A percentile compares a stretch with the other conserved stretches of the same genome.
Evolutionary conservation across 1,140 invertebrate genomes (phyloP).

Genomic region (Bombus haemorrhoidalis): DNA sequence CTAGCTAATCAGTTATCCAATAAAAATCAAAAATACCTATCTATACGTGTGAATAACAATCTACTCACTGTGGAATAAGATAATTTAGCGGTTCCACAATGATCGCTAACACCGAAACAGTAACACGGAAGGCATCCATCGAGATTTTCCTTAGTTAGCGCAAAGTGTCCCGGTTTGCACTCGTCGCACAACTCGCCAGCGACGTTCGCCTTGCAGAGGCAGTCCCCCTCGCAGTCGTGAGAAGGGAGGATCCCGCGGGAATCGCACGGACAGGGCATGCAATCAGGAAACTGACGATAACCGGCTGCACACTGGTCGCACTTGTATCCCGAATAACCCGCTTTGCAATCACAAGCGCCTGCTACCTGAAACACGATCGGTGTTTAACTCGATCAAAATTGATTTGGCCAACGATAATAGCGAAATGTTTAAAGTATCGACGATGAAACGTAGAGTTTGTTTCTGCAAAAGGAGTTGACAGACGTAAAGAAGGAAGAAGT

Average conservation of each 20-base stretch:
- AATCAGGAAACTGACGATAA: constrained; percentile 90
- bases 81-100: constrained; percentile 87
- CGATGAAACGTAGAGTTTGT: no score
- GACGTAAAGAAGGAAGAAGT: no score
- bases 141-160: constrained; percentile 88
- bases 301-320: constrained; percentile 94
- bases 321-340: constrained; percentile 90
- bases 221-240: constrained; percentile 90
- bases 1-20: background rate
- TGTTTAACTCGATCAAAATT: constrained; percentile 30
- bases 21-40: background rate
- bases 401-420: background rate
- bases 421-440: background rate
- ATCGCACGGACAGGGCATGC: constrained; percentile 92
- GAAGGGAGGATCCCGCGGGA: constrained; percentile 86
- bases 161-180: constrained; percentile 94
- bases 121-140: constrained; percentile 95
- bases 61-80: constrained; percentile 84
- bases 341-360: constrained; percentile 91
- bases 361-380: constrained; percentile 79
- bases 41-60: background rate
- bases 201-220: constrained; percentile 93
- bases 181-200: constrained; percentile 90
- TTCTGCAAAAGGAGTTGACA: no score
- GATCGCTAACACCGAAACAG: constrained; percentile 93